phyloP scores from a whole-genome alignment of 2,113 vertebrate species.

The Pycnonotus jocosus region DNA sequence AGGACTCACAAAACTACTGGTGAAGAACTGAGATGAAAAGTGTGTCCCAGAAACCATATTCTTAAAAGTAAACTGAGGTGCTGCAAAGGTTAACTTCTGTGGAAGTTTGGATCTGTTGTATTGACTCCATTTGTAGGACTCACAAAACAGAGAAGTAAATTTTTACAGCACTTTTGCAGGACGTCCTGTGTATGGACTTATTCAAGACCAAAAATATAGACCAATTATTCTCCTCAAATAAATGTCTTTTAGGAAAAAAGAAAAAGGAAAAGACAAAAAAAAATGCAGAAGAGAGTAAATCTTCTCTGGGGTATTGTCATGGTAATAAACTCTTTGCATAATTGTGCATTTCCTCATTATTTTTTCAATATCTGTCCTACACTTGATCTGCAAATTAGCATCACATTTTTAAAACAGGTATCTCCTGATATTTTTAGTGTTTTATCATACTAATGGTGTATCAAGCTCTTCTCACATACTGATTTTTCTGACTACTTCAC shows the following conservation, averaged over 20 bases:
- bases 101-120: not conserved
- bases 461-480: not conserved
- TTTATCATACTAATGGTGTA: not conserved
- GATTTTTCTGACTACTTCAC: not conserved
- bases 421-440: not conserved
- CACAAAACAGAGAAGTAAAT: not conserved
- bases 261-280: not conserved
- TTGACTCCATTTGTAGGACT: not conserved
- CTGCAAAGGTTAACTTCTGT: not conserved
- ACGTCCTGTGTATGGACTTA: not conserved
- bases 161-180: not conserved
- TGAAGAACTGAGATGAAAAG: not conserved
- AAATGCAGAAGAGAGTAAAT: not conserved
- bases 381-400: not conserved
- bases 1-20: no score
- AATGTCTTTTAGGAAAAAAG: not conserved
- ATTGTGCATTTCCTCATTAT: not conserved
- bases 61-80: not conserved
- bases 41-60: not conserved
- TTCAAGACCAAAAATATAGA: not conserved
- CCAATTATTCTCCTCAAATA: not conserved
- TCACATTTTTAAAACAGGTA: not conserved
- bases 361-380: not conserved
- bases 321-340: not conserved
- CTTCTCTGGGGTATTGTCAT: not conserved